A percentile compares a stretch with the other conserved stretches of the same genome.
phyloP scores from a whole-genome alignment of 1,140 invertebrate genomes.

The Trachymyrmex cornetzi region DNA sequence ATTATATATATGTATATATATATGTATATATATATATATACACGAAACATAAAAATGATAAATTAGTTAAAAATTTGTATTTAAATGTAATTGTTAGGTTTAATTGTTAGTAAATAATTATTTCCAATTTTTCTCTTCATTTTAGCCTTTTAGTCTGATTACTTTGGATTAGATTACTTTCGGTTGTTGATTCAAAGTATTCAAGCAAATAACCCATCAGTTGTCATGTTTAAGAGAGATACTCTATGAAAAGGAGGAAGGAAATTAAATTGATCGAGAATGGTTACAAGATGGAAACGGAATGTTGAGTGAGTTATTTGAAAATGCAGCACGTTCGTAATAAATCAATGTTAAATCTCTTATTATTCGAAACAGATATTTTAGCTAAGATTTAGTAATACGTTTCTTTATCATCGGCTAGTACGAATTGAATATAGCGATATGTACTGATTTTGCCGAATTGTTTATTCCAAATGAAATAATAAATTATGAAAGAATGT shows the following conservation, averaged over 20 bases:
- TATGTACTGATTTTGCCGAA: not conserved
- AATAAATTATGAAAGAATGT: not conserved
- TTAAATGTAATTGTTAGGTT: not conserved
- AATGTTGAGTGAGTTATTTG: constrained; percentile 9
- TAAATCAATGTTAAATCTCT: constrained; percentile 53
- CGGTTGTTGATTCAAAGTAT: constrained; percentile 24
- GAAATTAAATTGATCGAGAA: constrained; percentile 58
- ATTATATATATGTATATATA: not conserved
- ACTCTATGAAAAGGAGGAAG: constrained; percentile 49
- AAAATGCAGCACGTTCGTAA: constrained; percentile 41
- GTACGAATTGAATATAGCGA: not conserved
- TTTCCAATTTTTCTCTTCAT: not conserved
- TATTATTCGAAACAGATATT: constrained; percentile 43
- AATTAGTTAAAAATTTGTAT: not conserved
- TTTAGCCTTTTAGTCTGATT: constrained; percentile 33
- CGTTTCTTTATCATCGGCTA: not conserved
- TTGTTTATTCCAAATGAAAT: not conserved
- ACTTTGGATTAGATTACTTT: constrained; percentile 44
- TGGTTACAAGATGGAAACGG: not conserved
- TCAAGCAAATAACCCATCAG: constrained; percentile 62
- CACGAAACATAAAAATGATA: not conserved
- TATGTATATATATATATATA: not conserved
- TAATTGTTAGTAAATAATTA: constrained; percentile 13
- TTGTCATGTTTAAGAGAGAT: constrained; percentile 67
- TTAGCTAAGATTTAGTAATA: not conserved